These are phyloP conservation scores for Malacosoma neustria DNA, from an alignment of 2,888 invertebrate genomes.

Conservation along the genomic window DNA sequence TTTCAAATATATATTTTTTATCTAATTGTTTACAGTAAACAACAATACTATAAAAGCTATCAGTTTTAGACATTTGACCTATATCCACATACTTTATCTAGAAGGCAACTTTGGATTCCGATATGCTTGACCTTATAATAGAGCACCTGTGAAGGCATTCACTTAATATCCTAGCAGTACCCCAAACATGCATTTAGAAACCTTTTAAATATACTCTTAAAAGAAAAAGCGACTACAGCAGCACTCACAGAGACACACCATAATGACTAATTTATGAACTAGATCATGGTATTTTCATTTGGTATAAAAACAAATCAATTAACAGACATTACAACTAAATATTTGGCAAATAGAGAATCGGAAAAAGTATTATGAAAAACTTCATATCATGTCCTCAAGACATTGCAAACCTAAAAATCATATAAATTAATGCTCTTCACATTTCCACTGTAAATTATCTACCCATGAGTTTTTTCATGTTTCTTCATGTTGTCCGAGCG, in stretches of 20 bases:
- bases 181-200: slow-evolving; percentile 55
- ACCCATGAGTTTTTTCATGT: slow-evolving; percentile 73
- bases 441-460: slow-evolving; percentile 19
- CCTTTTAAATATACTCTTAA: slow-evolving; percentile 37
- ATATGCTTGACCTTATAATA: slow-evolving; percentile 66
- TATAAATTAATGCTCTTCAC: slow-evolving; percentile 19
- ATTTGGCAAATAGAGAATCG: slow-evolving; percentile 73
- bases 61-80: slow-evolving; percentile 56
- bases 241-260: slow-evolving; percentile 65
- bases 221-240: slow-evolving; percentile 62
- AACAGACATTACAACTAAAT: slow-evolving; percentile 61
- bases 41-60: slow-evolving; percentile 39
- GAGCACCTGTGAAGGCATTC: slow-evolving; percentile 68
- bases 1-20: slow-evolving; percentile 28
- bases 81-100: slow-evolving; percentile 62
- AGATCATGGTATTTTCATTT: slow-evolving; percentile 60
- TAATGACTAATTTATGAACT: slow-evolving; percentile 72
- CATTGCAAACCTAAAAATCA: slow-evolving; percentile 17
- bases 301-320: slow-evolving; percentile 56
- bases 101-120: slow-evolving; percentile 72
- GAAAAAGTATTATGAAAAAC: slow-evolving; percentile 47
- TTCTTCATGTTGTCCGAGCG: slow-evolving; percentile 73
- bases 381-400: slow-evolving; percentile 17
- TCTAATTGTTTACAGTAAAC: slow-evolving; percentile 63
- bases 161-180: slow-evolving; percentile 46